Evolutionary conservation across 2,113 vertebrate genomes (phyloP), one percentile per base, ranked within the genome.

Genomic region (Phalacrocorax carbo): DNA sequence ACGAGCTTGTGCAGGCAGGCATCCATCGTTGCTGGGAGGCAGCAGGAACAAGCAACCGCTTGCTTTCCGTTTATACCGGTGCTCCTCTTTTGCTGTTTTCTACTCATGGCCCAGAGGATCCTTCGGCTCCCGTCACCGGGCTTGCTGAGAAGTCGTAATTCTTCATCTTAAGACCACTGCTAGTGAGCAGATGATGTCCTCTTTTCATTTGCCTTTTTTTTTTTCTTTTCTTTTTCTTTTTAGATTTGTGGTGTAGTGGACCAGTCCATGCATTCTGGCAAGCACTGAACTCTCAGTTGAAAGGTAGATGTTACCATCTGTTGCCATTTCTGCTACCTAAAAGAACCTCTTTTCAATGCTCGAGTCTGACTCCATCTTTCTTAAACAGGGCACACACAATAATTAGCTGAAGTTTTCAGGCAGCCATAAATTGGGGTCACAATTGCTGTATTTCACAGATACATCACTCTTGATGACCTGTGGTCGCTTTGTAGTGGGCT

Each of bases 181-280:
- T 72, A 10, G n/a, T 55, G 34, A 10, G 64, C 32, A 46, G 16
- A 32, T 0, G 2, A 9, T 14, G 38, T 30, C 7, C 16, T 30
- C 32, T 55, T 17, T 1, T 16, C 5, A 3, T 2, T 21, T 11
- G 15, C 6, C 13, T 13, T 12, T 2, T 21, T 4, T 13, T 9
- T 5, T 2, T 19, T 6, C 38, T 38, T 16, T 13, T 21, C 15
- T 11, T 12, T 2, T 14, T 3, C 2, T 26, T 54, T 42, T 40
- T 69, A 18, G 17, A 9, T 5, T 55, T 34, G 2, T 0, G 5
- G 9, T 61, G 27, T 11, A 52, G 27, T 48, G 22, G 15, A 69
- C 48, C 25, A 6, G 26, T 83, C 20, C 1, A 1, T 81, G 42
- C 36, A 2, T 13, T 71, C 49, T 90, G 82, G 81, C 40, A 61